A percentile compares a stretch with the other conserved stretches of the same genome.
These are phyloP conservation scores for Trochalopteron elliotii DNA, from an alignment of 2,113 vertebrate species.

Conservation along the genomic window DNA sequence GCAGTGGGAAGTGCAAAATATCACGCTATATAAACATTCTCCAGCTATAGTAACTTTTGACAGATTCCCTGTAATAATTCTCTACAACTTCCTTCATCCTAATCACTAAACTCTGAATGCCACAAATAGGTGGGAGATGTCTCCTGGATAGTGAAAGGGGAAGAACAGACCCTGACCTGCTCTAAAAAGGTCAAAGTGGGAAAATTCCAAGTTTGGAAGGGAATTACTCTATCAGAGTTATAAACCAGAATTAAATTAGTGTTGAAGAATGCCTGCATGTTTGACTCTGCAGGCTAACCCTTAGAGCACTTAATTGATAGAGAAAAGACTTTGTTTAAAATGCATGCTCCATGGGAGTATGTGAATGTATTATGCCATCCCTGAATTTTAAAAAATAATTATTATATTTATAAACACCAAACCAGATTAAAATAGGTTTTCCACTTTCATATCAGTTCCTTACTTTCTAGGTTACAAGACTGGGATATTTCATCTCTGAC, in stretches of 20 bases:
- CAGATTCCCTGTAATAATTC: background rate
- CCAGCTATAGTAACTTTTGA: background rate
- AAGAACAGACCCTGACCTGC: fast-evolving
- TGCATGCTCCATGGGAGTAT: background rate
- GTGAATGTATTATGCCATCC: fast-evolving
- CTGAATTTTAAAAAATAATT: background rate
- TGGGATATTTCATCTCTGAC: background rate
- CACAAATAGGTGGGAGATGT: background rate
- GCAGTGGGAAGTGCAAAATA: background rate
- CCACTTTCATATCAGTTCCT: background rate
- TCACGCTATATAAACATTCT: background rate
- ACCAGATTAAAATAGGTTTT: background rate
- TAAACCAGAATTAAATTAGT: background rate
- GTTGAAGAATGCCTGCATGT: background rate
- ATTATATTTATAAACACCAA: background rate
- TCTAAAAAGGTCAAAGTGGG: background rate
- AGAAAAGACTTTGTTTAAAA: background rate
- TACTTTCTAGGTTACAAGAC: background rate
- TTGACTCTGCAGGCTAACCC: background rate
- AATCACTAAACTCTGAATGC: background rate
- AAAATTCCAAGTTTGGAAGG: background rate
- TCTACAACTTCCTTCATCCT: background rate
- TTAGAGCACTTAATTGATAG: background rate
- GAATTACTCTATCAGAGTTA: background rate
- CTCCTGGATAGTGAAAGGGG: background rate